Evolutionary conservation across 2,888 invertebrate species (phyloP).

Genomic region (Periphyllus acericola): DNA sequence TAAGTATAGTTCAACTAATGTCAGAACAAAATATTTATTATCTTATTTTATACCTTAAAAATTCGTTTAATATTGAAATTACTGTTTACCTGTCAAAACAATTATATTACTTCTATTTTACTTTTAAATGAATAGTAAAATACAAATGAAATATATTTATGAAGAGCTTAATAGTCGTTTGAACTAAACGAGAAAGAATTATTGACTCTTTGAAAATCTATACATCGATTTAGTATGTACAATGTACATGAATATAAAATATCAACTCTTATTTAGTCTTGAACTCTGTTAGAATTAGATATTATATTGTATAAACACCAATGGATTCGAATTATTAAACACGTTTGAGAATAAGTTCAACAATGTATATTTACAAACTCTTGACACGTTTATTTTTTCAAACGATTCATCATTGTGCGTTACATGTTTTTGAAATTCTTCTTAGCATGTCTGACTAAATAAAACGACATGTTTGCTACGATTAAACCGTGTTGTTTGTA

Average conservation of each 20-base stretch:
- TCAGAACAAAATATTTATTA: not conserved
- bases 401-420: conserved; percentile 3
- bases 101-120: not conserved
- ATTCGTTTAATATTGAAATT: not conserved
- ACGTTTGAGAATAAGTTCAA: not conserved
- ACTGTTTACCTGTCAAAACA: not conserved
- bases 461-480: conserved; percentile 11
- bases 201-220: not conserved
- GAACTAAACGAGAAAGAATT: too few relatives aligned
- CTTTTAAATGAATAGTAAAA: not conserved
- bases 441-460: not conserved
- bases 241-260: not conserved
- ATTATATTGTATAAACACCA: not conserved
- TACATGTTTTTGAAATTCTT: conserved; percentile 10
- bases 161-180: too few relatives aligned
- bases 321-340: not conserved
- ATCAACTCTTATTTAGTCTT: not conserved
- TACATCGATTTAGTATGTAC: not conserved
- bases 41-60: not conserved
- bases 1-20: not conserved
- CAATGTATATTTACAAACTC: not conserved
- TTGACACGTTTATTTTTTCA: not conserved
- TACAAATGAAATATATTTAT: not conserved
- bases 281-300: not conserved
- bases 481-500: not conserved